Percentiles rank a stretch among this genome's conserved stretches.
Conservation (phyloP, 2,113 vertebrate genomes). For the Pseudois nayaur region DNA sequence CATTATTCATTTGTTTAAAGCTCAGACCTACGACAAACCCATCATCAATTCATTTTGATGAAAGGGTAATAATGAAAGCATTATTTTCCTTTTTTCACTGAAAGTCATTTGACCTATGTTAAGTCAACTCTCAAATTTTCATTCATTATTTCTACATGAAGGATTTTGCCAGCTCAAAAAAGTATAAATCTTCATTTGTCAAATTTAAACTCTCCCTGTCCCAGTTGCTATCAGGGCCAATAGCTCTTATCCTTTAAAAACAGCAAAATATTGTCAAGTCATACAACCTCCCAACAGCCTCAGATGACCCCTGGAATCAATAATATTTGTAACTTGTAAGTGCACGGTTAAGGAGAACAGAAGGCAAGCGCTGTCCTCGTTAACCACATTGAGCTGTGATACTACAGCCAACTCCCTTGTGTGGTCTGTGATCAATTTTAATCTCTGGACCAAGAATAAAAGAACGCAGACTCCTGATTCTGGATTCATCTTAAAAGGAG, state of each 20-base stretch:
- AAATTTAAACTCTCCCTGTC: constrained; percentile 78
- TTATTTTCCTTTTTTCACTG: constrained; percentile 70
- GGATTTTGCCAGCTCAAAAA: constrained; percentile 76
- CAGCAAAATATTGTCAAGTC: constrained; percentile 71
- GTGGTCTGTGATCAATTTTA: constrained; percentile 84
- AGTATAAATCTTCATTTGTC: constrained; percentile 83
- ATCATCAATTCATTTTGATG: constrained; percentile 79
- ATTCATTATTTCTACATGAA: constrained; percentile 84
- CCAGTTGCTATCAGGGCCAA: constrained; percentile 65
- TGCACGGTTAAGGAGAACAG: constrained; percentile 74
- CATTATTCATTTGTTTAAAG: constrained; percentile 72
- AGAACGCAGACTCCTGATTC: constrained; percentile 75
- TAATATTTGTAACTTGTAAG: constrained; percentile 78
- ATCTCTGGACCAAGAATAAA: constrained; percentile 81
- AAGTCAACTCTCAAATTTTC: constrained; percentile 81
- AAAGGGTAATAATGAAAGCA: constrained; percentile 84
- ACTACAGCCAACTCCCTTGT: constrained; percentile 75
- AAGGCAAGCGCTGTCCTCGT: constrained; percentile 73
- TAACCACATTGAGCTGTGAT: constrained; percentile 80
- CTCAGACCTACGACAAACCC: constrained; percentile 75
- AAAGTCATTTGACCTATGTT: constrained; percentile 81
- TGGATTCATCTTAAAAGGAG: constrained; percentile 77
- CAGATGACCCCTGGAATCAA: constrained; percentile 77
- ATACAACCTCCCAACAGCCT: constrained; percentile 66
- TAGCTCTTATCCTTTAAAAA: constrained; percentile 78